Evolutionary conservation across 2,888 invertebrate genomes (phyloP), one percentile per base, ranked within the genome.

Genomic region (Ichneumoninae sp.): DNA sequence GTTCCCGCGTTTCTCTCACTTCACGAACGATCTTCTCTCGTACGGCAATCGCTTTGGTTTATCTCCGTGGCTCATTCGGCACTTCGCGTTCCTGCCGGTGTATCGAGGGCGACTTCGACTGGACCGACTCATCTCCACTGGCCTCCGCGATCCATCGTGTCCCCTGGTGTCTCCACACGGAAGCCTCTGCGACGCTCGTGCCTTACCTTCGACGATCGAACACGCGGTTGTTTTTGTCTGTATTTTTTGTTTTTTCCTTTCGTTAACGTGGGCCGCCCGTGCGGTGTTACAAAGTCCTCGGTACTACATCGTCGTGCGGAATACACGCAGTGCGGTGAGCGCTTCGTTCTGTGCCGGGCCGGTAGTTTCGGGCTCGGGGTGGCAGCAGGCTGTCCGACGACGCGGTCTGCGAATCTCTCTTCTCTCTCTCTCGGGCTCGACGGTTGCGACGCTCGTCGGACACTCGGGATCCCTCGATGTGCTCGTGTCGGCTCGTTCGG

Each of bases 321-420:
- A 82, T 82, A 82, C 78, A 62, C 72, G 72, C 82, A 82, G 82
- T 78, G 71, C 69, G 60, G 52, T 57, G 74, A 74, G 72, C 83
- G 80, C 69, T 80, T 60, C 44, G 50, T 72, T 88, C 91, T 91
- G 90, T 90, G 88, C 84, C 87, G 88, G 88, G 91, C 93, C 93
- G 93, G 92, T 91, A 93, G 90, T 92, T 91, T 92, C 91, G 93
- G 26, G 30, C 54, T 74, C 50, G 74, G 47, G 79, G 83, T 83
- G 75, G 79, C 83, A 93, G 93, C 54, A 54, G 93, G 90, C 82
- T 90, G 90, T 82, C 54, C 36, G 72, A 77, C 80, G 68, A 77
- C 50, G 75, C 72, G 72, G 72, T 54, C 68, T 72, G 74, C 62
- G 54, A 66, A 40, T 79, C 72, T 85, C 79, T 76, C 57, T 68